phyloP scores from a whole-genome alignment of 2,113 vertebrate species.

The mouse (Mus musculus) region GRCm39 chr6:50536001-50536500 shows the following conservation, averaged over 20 bases:
- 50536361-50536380: background rate
- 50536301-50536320: background rate
- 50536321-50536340: background rate
- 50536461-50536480: background rate
- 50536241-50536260: background rate
- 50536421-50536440: background rate
- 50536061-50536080: background rate
- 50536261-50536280: background rate
- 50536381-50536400: too few relatives aligned
- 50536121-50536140: background rate
- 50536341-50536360: background rate
- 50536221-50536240: slow-evolving; percentile 1
- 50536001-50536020: background rate
- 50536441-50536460: background rate
- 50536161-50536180: slow-evolving; percentile 7
- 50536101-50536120: background rate
- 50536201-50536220: background rate
- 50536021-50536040: background rate
- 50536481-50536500: background rate
- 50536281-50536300: background rate
- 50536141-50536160: background rate
- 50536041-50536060: background rate
- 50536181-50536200: too few relatives aligned
- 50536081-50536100: background rate
- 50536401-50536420: background rate